Percentiles rank a stretch among this genome's conserved stretches.
Conservation (phyloP, 2,113 vertebrate species). For the Mohoua ochrocephala region DNA sequence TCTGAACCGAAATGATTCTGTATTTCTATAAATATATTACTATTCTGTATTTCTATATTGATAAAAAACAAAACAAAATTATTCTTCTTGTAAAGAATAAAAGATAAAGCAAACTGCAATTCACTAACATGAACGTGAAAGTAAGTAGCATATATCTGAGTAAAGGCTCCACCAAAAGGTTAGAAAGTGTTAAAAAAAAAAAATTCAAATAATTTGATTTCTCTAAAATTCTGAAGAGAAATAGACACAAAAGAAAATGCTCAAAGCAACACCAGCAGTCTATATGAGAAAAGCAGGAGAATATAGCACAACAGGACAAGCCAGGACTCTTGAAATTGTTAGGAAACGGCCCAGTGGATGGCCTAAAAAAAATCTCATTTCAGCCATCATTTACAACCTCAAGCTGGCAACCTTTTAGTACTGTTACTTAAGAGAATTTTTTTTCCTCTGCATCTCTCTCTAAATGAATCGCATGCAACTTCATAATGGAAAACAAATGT, state of each 20-base stretch:
- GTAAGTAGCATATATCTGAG: not conserved
- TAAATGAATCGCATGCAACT: not conserved
- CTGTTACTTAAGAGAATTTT: not conserved
- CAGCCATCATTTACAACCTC: not conserved
- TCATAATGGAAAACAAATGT: not conserved
- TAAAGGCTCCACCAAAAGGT: not conserved
- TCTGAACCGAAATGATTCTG: not conserved
- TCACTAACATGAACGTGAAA: not conserved
- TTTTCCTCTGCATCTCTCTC: not conserved
- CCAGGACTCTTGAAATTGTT: not conserved
- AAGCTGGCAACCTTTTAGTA: not conserved
- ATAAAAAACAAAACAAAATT: not conserved
- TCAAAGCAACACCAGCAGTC: not conserved
- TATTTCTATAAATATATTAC: not conserved
- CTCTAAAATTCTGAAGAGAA: not conserved
- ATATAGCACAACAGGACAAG: not conserved
- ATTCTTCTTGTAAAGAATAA: not conserved
- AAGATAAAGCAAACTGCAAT: fast-evolving
- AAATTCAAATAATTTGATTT: not conserved
- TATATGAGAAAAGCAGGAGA: not conserved
- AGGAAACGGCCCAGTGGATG: not conserved
- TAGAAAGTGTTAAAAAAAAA: not conserved
- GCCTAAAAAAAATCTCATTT: not conserved
- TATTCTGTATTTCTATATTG: not conserved
- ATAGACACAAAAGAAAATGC: not conserved